phyloP scores from a whole-genome alignment of 1,140 invertebrate species.

The Eumeta japonica region DNA sequence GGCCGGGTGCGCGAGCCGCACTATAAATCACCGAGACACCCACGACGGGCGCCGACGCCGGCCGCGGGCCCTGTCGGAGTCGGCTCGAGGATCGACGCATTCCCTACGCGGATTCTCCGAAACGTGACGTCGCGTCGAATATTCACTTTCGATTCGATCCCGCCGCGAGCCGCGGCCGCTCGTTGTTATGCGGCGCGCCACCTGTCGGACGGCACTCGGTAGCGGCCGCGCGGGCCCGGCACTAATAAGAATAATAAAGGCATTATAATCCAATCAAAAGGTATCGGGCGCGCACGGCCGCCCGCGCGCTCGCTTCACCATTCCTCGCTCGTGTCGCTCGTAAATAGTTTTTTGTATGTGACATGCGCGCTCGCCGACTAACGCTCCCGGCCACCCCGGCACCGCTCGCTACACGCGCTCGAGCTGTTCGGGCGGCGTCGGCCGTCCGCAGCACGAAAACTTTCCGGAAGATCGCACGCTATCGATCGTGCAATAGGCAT shows the following conservation, averaged over 20 bases:
- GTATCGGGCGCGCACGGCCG: constrained; percentile 37
- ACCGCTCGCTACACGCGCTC: no score
- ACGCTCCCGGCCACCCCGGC: no score
- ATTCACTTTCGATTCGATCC: background rate
- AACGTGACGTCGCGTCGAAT: background rate
- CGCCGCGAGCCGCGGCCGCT: constrained; percentile 11
- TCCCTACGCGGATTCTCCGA: background rate
- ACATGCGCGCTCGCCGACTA: background rate
- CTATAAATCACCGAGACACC: background rate
- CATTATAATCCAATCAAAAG: constrained; percentile 52
- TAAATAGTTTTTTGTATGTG: constrained; percentile 40
- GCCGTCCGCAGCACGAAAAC: no score
- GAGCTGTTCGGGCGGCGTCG: no score
- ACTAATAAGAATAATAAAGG: constrained; percentile 52
- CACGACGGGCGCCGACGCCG: no score
- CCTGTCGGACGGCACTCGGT: constrained; percentile 29
- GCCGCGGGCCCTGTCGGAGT: no score
- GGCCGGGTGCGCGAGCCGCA: background rate
- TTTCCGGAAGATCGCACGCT: no score
- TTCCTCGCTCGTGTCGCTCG: constrained; percentile 32
- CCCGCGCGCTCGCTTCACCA: constrained; percentile 38
- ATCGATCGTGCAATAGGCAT: no score
- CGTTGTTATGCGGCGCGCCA: constrained; percentile 42
- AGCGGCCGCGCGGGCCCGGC: constrained; percentile 22
- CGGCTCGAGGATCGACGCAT: no score